These are phyloP conservation scores for Paraplagusia blochii DNA, from an alignment of 2,113 vertebrate species.

Conservation along the genomic window DNA sequence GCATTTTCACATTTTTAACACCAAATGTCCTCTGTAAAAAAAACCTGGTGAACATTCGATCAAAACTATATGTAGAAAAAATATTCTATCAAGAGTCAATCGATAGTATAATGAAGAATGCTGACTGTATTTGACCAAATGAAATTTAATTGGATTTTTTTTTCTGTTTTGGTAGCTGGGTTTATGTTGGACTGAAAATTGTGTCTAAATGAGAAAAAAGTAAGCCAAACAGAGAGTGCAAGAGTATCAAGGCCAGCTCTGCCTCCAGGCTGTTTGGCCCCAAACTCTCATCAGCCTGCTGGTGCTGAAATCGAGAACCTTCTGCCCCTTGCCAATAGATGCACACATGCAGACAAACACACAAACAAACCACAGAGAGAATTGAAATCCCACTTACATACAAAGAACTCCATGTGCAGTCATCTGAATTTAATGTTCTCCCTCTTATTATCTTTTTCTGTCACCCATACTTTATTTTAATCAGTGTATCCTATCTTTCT, in stretches of 20 bases:
- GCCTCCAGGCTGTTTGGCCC: slow-evolving; percentile 67
- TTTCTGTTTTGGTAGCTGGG: neutral
- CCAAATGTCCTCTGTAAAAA: neutral
- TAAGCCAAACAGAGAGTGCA: neutral
- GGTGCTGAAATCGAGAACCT: slow-evolving; percentile 70
- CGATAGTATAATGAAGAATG: too few species aligned
- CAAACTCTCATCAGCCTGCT: slow-evolving; percentile 72
- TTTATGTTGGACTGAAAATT: neutral
- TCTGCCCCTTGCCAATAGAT: slow-evolving; percentile 56
- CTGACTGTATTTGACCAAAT: too few species aligned
- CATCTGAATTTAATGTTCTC: slow-evolving; percentile 60
- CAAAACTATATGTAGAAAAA: too few species aligned
- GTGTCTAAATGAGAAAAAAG: slow-evolving; percentile 23
- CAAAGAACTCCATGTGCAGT: slow-evolving; percentile 28
- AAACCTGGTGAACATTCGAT: neutral
- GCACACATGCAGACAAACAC: slow-evolving; percentile 12
- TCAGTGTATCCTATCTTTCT: slow-evolving; percentile 60
- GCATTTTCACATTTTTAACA: neutral
- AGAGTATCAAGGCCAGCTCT: slow-evolving; percentile 67
- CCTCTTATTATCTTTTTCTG: slow-evolving; percentile 55
- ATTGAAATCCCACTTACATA: slow-evolving; percentile 17
- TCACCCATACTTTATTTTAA: slow-evolving; percentile 53
- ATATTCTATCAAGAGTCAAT: too few species aligned
- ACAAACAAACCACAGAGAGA: slow-evolving; percentile 7
- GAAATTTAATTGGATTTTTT: too few species aligned